These are phyloP conservation scores for Falco biarmicus DNA, from an alignment of 2,797 vertebrate genomes.

Conservation along the genomic window DNA sequence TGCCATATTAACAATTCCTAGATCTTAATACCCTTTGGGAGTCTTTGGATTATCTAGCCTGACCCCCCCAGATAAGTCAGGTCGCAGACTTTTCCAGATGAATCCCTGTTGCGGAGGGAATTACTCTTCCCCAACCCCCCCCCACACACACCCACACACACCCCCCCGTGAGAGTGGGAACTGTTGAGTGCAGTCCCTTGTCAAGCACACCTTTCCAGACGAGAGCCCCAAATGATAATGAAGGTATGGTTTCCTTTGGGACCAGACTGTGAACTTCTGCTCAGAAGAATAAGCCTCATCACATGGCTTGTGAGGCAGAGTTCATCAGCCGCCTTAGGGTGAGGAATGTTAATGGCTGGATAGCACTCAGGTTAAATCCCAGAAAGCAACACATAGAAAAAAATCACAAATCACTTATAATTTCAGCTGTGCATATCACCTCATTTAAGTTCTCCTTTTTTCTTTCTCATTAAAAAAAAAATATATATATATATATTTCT, in stretches of 20 bases:
- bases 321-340: neutral
- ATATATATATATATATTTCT: neutral
- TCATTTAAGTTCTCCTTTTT: neutral
- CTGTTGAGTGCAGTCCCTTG: too few relatives aligned
- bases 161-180: neutral
- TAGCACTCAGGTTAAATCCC: neutral
- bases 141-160: too few relatives aligned
- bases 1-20: neutral
- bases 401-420: neutral
- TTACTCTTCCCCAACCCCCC: neutral
- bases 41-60: neutral
- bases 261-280: neutral
- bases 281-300: neutral
- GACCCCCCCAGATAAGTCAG: neutral
- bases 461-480: neutral
- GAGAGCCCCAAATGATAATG: neutral
- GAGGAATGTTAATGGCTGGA: too few relatives aligned
- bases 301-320: fast-evolving
- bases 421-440: neutral
- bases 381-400: neutral
- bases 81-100: neutral
- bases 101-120: neutral
- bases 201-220: neutral
- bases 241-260: neutral
- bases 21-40: neutral